Percentiles rank a stretch among this genome's conserved stretches.
These are phyloP conservation scores for Okapia johnstoni DNA, from an alignment of 2,113 vertebrate genomes.

Conservation along the genomic window DNA sequence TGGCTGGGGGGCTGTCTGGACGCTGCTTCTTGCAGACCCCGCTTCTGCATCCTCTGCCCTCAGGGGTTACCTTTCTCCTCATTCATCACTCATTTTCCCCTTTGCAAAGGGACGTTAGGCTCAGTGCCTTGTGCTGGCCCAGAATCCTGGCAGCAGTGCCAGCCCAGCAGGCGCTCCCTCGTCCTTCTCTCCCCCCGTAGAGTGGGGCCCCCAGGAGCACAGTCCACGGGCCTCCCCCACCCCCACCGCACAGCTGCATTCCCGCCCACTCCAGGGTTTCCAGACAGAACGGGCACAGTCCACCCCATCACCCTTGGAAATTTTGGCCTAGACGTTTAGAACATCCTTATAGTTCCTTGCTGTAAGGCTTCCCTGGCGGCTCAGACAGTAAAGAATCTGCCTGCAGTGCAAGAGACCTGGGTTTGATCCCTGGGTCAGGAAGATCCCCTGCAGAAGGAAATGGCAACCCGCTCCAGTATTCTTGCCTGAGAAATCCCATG, in stretches of 20 bases:
- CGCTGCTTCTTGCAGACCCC: too few relatives aligned
- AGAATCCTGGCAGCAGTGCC: accelerated
- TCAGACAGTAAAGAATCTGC: too few relatives aligned
- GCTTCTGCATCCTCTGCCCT: not conserved
- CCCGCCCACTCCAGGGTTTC: not conserved
- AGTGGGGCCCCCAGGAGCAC: not conserved
- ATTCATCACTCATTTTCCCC: too few relatives aligned
- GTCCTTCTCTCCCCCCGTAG: accelerated
- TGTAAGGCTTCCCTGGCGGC: too few relatives aligned
- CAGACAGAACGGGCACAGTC: not conserved
- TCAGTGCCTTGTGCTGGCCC: not conserved
- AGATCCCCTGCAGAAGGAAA: too few relatives aligned
- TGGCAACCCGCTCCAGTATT: too few relatives aligned
- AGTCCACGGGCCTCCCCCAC: accelerated
- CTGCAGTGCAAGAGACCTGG: too few relatives aligned
- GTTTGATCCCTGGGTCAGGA: too few relatives aligned
- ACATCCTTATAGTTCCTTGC: not conserved
- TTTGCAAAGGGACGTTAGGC: accelerated
- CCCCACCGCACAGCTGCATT: accelerated
- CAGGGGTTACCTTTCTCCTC: not conserved
- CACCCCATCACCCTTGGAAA: not conserved
- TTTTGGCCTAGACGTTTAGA: too few relatives aligned
- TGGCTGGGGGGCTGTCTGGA: too few relatives aligned
- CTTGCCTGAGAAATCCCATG: too few relatives aligned
- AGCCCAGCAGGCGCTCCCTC: too few relatives aligned